Evolutionary conservation across 2,888 invertebrate genomes (phyloP), one percentile per base, ranked within the genome.

Genomic region (Pachydiplax longipennis): DNA sequence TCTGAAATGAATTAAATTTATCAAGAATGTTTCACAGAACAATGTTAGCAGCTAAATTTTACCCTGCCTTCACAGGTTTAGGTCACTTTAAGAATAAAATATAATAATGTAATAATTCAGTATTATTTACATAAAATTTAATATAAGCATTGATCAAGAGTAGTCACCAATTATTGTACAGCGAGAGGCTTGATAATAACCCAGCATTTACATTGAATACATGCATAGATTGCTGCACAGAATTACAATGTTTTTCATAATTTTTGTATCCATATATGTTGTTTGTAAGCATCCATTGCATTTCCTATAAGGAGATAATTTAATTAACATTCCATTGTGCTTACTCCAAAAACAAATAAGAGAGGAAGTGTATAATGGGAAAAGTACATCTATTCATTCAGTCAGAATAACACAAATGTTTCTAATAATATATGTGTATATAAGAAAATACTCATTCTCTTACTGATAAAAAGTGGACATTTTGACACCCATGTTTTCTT

Each of bases 211-310:
- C 87, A 87, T 61, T 87, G 87, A 87, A 87, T 87, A 87, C 87
- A 87, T 87, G 87, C 87, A 87, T 65, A 87, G 87, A 61, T 87
- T 87, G 58, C 87, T 87, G 87, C 87, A 87, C 87, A 87, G 87
- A 87, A 87, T 87, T 87, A 87, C 87, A 87, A 61, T 87, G 61
- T 87, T 87, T 87, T 87, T 87, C 87, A 87, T 25, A 13, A 61
- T 87, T 87, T 87, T 87, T 61, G 61, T 61, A 87, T 87, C 87
- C 87, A 87, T 87, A 87, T 87, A 87, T 18, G 53, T 53, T 53
- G 53, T 31, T 87, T n/a, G 61, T 87, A 61, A 87, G 87, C 87
- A 87, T 37, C 61, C 87, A 87, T 87, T 87, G 87, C 87, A 87
- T 22, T 87, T 87, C n/a, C 87, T 87, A 87, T n/a, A 15, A 61